A percentile compares a stretch with the other conserved stretches of the same genome.
Conservation (phyloP, 2,888 invertebrate genomes). For the Volucella inanis region DNA sequence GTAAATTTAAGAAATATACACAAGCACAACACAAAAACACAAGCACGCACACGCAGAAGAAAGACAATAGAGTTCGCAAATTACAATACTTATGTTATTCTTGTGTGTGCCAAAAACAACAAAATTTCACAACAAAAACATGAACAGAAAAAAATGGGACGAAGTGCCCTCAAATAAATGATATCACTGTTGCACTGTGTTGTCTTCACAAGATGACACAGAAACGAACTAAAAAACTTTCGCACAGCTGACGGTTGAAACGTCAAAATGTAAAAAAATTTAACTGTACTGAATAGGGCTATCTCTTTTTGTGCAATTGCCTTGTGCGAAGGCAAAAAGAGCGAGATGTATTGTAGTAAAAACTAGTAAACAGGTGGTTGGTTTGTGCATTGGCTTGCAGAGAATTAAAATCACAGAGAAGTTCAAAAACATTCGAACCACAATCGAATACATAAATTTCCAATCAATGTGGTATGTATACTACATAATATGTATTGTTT, state of each 20-base stretch:
- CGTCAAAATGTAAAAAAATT: conserved; percentile 51
- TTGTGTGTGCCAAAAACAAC: conserved; percentile 25
- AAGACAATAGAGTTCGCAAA: conserved; percentile 43
- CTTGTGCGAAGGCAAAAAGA: conserved; percentile 4
- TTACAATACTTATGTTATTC: background rate
- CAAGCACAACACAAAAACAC: conserved; percentile 11
- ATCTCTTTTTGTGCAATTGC: conserved; percentile 14
- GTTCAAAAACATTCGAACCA: background rate
- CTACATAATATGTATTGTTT: no score
- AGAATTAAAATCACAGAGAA: conserved; percentile 19
- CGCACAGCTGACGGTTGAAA: conserved; percentile 65
- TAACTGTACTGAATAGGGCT: background rate
- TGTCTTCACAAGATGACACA: conserved; percentile 43
- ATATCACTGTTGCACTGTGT: conserved; percentile 16
- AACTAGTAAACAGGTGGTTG: conserved; percentile 39
- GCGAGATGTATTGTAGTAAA: background rate
- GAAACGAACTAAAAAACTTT: conserved; percentile 63
- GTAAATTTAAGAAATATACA: background rate
- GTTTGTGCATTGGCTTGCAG: conserved; percentile 46
- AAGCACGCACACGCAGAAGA: conserved; percentile 31
- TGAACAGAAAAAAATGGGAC: background rate
- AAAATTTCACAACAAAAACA: conserved; percentile 56
- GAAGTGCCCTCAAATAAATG: background rate
- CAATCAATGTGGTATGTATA: no score
- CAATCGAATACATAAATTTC: no score